These are phyloP conservation scores for Cataglyphis livida DNA, from an alignment of 2,888 invertebrate species.

Conservation along the genomic window DNA sequence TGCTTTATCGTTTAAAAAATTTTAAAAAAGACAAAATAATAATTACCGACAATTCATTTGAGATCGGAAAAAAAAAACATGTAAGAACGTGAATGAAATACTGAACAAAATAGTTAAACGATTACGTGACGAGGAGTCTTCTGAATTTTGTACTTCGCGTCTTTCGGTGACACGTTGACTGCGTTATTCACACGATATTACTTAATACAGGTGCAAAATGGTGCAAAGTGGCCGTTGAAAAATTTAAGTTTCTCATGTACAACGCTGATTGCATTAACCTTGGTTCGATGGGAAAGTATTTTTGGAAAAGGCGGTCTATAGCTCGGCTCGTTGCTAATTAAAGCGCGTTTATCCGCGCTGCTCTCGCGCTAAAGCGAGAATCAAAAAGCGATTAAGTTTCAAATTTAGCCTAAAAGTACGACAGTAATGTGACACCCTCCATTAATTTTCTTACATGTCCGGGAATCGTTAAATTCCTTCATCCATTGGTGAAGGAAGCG, in stretches of 20 bases:
- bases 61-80: neutral
- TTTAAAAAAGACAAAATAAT: neutral
- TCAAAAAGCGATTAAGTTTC: slow-evolving; percentile 59
- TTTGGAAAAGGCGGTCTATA: slow-evolving; percentile 50
- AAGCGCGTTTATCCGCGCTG: slow-evolving; percentile 55
- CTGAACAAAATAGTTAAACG: slow-evolving; percentile 19
- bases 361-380: slow-evolving; percentile 50
- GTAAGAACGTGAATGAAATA: neutral
- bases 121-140: slow-evolving; percentile 30
- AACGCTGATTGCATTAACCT: slow-evolving; percentile 60
- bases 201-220: slow-evolving; percentile 23
- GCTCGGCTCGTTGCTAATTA: slow-evolving; percentile 58
- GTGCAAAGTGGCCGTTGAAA: slow-evolving; percentile 46
- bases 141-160: slow-evolving; percentile 28
- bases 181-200: slow-evolving; percentile 23
- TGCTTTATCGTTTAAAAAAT: neutral
- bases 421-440: slow-evolving; percentile 59
- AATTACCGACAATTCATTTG: neutral
- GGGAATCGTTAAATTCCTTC: slow-evolving; percentile 61
- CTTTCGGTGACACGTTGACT: slow-evolving; percentile 10
- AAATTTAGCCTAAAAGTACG: slow-evolving; percentile 60
- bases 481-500: slow-evolving; percentile 12
- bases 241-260: slow-evolving; percentile 42
- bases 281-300: slow-evolving; percentile 63
- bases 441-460: slow-evolving; percentile 59